These are phyloP conservation scores for Antheraea pernyi DNA, from an alignment of 1,140 invertebrate genomes.

Conservation along the genomic window DNA sequence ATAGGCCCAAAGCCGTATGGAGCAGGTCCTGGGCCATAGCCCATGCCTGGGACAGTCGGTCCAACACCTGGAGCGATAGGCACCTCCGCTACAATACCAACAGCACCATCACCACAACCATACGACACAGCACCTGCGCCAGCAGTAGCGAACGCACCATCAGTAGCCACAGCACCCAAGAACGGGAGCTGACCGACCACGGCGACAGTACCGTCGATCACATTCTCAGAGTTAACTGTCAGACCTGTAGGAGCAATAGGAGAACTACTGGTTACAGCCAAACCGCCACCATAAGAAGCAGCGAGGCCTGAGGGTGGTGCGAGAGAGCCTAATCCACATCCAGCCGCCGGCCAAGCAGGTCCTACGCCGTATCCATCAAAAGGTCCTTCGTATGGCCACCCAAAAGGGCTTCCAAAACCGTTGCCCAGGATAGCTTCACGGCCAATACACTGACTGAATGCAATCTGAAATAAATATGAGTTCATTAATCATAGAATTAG, in stretches of 20 bases:
- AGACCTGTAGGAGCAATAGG: constrained; percentile 28
- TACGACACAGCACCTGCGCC: neutral
- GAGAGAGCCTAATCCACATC: neutral
- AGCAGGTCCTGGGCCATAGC: too few species aligned
- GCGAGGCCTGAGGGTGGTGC: constrained; percentile 3
- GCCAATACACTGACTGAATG: neutral
- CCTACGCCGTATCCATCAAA: constrained; percentile 4
- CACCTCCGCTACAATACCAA: neutral
- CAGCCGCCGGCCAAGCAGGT: neutral
- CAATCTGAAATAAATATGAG: neutral
- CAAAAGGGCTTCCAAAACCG: neutral
- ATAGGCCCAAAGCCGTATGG: too few species aligned
- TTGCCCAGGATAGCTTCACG: neutral
- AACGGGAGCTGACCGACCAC: constrained; percentile 38
- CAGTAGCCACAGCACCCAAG: constrained; percentile 7
- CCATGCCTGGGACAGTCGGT: too few species aligned
- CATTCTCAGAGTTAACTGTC: constrained; percentile 34
- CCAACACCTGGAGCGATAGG: neutral
- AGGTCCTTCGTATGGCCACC: neutral
- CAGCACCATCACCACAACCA: neutral
- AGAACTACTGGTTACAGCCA: constrained; percentile 23
- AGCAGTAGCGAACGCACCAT: neutral
- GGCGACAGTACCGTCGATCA: constrained; percentile 30
- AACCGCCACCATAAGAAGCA: constrained; percentile 27
- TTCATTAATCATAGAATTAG: too few species aligned